Conservation (phyloP, 2,888 invertebrate genomes). For the Trachelus tabidus region DNA sequence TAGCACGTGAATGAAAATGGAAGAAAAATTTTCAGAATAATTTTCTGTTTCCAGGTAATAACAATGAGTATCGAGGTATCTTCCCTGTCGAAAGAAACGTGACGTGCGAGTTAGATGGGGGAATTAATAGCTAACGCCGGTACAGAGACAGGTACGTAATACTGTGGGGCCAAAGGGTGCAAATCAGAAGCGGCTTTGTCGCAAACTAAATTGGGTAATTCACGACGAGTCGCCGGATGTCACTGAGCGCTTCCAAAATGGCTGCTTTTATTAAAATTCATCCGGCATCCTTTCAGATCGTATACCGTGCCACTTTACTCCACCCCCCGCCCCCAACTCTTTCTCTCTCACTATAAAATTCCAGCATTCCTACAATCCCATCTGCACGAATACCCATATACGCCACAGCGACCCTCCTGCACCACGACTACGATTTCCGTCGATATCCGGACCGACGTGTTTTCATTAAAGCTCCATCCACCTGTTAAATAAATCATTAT, state of each 20-base stretch:
- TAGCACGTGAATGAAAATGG: not conserved
- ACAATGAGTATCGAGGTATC: not conserved
- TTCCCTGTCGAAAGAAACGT: not conserved
- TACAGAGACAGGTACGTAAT: too few relatives aligned
- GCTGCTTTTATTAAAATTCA: constrained; percentile 35
- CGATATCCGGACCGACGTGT: constrained; percentile 35
- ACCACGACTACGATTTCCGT: constrained; percentile 13
- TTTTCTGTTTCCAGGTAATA: not conserved
- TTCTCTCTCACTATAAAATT: constrained; percentile 6
- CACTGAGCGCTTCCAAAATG: constrained; percentile 16
- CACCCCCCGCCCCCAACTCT: constrained; percentile 5
- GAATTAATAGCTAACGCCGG: not conserved
- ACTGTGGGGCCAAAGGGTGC: not conserved
- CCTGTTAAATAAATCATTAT: constrained; percentile 37
- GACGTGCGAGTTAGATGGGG: not conserved
- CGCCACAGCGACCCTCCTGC: not conserved
- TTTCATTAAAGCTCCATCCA: constrained; percentile 29
- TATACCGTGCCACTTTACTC: not conserved
- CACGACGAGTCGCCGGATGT: constrained; percentile 5
- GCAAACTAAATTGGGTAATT: constrained; percentile 14
- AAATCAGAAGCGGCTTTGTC: not conserved
- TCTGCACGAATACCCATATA: not conserved
- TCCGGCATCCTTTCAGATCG: constrained; percentile 20
- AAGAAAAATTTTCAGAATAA: not conserved
- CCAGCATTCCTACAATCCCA: not conserved